A percentile compares a stretch with the other conserved stretches of the same genome.
Conservation (phyloP, 2,888 invertebrate genomes). For the Tethea ocularis region DNA sequence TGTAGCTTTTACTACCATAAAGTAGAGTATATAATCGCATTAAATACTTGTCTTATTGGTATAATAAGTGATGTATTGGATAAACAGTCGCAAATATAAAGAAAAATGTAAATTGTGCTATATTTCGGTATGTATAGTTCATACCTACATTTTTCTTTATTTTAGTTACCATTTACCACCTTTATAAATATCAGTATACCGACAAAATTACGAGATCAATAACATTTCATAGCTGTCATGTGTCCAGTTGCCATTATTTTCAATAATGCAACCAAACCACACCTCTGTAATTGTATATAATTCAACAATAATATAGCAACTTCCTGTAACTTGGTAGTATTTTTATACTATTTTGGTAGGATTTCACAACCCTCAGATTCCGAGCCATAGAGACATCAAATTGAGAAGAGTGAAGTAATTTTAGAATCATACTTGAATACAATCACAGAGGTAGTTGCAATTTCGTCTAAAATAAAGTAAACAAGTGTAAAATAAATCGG, state of each 20-base stretch:
- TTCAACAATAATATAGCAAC: background rate
- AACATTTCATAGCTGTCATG: conserved; percentile 1
- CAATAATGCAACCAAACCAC: background rate
- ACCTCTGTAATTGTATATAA: background rate
- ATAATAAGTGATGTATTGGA: background rate
- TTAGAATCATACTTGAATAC: background rate
- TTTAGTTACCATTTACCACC: background rate
- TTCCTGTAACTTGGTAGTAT: background rate
- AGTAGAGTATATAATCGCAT: conserved; percentile 7
- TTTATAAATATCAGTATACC: background rate
- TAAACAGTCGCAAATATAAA: background rate
- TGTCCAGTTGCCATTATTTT: background rate
- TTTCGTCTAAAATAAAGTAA: background rate
- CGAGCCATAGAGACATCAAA: background rate
- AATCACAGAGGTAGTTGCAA: conserved; percentile 1
- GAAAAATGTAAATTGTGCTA: background rate
- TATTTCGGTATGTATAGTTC: background rate
- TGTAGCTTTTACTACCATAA: conserved; percentile 4
- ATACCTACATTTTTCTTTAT: background rate
- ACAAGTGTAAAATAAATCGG: conserved; percentile 23
- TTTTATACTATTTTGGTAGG: background rate
- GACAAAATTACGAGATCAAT: conserved; percentile 6
- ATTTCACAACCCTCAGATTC: background rate
- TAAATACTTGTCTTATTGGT: background rate
- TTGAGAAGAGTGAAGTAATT: background rate